Evolutionary conservation across 2,888 invertebrate genomes (phyloP), one percentile per base, ranked within the genome.

Genomic region (Brenthis daphne): DNA sequence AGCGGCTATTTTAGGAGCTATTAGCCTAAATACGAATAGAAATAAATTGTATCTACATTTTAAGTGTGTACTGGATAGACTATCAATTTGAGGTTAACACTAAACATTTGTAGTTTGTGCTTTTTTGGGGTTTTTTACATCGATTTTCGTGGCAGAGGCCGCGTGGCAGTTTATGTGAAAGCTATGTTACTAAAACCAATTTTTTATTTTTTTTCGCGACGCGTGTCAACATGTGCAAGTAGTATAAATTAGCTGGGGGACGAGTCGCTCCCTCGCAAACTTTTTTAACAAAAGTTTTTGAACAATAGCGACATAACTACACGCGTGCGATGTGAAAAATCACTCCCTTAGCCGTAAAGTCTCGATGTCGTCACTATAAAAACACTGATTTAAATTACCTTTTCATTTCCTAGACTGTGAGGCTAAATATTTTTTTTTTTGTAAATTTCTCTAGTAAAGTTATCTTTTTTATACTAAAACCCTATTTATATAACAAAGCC

Each of bases 141-240:
- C 37, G 13, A n/a, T 20, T 51, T 50, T 61, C 55, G 74, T 71
- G 58, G 67, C 66, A 74, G 69, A 67, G 68, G 74, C 79, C 83
- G 79, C 82, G 85, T 86, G 88, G 79, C 84, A 72, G 77, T 79
- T 86, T 80, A 87, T 89, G 89, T 83, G 83, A 90, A 89, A 90
- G 79, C 84, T 85, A 80, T 90, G 90, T 92, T 83, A 80, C 82
- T 81, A 80, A 85, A 80, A 84, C 83, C 77, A 76, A 81, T 83
- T 88, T 88, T 88, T 88, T 85, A 80, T 85, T 84, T 87, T 89
- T 86, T 88, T 82, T 81, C 75, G 74, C 77, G 82, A 81, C 90
- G 88, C 91, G 92, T 91, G 92, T 91, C 92, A 88, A 89, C 92
- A 90, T 91, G 90, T 88, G 92, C 90, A 84, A 82, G 83, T 79